Conservation (phyloP, 2,113 vertebrate species). For the Psammodynastes pulverulentus region DNA sequence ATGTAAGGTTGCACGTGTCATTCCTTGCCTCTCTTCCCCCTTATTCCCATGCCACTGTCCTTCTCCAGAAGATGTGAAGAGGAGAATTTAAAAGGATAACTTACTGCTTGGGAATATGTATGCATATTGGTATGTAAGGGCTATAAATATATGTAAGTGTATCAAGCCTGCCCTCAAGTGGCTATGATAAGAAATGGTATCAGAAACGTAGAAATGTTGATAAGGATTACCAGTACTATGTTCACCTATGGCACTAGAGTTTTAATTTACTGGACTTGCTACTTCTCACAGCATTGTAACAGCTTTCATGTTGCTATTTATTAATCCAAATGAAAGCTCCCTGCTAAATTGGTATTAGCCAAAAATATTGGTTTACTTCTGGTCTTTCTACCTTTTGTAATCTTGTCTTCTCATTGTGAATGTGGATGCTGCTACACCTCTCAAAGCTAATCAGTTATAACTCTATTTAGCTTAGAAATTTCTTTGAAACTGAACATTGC, state of each 20-base stretch:
- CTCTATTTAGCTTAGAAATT: not conserved
- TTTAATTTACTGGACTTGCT: constrained; percentile 54
- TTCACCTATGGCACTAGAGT: constrained; percentile 39
- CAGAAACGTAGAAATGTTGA: not conserved
- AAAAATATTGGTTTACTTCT: constrained; percentile 45
- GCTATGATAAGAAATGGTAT: not conserved
- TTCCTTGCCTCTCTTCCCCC: constrained; percentile 27
- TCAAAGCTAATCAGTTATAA: not conserved
- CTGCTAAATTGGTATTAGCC: constrained; percentile 11
- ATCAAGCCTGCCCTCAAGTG: constrained; percentile 10
- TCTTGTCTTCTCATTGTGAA: not conserved
- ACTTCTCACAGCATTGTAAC: constrained; percentile 23
- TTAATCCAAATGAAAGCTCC: constrained; percentile 27
- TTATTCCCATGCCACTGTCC: constrained; percentile 4
- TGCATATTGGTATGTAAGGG: not conserved
- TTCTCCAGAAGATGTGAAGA: not conserved
- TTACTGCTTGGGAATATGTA: not conserved
- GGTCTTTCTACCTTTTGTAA: not conserved
- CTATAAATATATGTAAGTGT: not conserved
- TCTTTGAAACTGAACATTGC: not conserved
- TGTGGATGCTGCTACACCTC: not conserved
- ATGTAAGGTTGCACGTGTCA: constrained; percentile 39
- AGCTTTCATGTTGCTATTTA: constrained; percentile 19
- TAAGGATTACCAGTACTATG: not conserved
- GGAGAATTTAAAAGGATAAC: not conserved